Evolutionary conservation across 1,140 invertebrate species (phyloP).

Genomic region (Matsumurasca onukii): DNA sequence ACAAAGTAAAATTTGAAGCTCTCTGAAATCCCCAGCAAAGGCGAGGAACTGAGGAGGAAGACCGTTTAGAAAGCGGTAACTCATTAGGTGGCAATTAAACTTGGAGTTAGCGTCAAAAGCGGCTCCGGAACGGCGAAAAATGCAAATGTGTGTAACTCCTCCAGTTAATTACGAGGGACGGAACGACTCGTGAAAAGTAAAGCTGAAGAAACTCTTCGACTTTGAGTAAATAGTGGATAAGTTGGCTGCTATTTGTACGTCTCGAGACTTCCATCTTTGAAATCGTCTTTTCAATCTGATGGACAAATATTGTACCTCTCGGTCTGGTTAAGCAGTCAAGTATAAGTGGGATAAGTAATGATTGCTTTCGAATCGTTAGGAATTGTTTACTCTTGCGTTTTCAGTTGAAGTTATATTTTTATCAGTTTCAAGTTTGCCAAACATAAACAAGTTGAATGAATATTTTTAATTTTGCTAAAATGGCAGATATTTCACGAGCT

Average conservation of each 20-base stretch:
- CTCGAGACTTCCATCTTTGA: background rate
- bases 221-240: too few relatives aligned
- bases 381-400: background rate
- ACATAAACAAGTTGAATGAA: too few relatives aligned
- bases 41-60: too few relatives aligned
- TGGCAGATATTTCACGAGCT: too few relatives aligned
- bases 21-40: too few relatives aligned
- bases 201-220: background rate
- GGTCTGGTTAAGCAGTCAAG: background rate
- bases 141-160: conserved; percentile 20
- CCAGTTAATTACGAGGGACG: background rate
- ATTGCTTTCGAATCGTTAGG: background rate
- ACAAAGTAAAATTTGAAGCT: too few relatives aligned
- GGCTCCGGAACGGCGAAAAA: conserved; percentile 11
- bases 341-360: background rate
- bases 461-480: too few relatives aligned
- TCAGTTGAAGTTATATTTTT: too few relatives aligned
- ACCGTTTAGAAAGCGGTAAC: conserved; percentile 1
- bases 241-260: too few relatives aligned
- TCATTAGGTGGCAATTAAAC: conserved; percentile 22
- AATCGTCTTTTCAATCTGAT: conserved; percentile 4
- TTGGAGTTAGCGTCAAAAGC: conserved; percentile 15
- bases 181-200: background rate
- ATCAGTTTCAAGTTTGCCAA: too few relatives aligned
- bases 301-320: conserved; percentile 1